Evolutionary conservation across 2,797 vertebrate species (phyloP).

Genomic region (Pipistrellus kuhlii): DNA sequence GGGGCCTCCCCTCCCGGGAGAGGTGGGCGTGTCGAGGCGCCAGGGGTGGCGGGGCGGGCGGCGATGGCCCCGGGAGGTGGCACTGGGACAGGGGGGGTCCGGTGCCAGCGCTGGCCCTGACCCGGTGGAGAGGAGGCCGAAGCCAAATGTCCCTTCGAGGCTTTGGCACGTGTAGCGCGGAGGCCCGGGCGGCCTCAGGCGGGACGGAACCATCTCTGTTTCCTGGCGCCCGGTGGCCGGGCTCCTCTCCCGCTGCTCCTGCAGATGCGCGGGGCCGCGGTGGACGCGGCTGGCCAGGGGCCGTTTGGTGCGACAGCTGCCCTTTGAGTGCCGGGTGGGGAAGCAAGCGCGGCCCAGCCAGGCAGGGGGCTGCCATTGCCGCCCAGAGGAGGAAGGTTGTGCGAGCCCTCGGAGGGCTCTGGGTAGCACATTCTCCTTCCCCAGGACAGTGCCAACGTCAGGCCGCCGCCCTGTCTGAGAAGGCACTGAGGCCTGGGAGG

Average conservation of each 20-base stretch:
- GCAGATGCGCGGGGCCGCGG: background rate
- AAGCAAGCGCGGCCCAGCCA: background rate
- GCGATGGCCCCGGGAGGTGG: constrained; percentile 3
- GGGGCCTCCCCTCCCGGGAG: background rate
- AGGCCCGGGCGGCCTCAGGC: background rate
- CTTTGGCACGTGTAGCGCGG: background rate
- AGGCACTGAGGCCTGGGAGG: background rate
- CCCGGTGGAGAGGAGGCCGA: background rate
- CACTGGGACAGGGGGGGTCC: background rate
- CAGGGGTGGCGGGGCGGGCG: background rate
- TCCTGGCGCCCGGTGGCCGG: background rate
- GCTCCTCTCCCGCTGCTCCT: background rate
- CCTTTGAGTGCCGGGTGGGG: background rate
- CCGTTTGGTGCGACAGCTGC: too few relatives aligned
- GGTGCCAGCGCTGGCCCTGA: background rate
- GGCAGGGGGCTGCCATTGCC: background rate
- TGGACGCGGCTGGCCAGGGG: background rate
- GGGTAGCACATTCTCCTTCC: background rate
- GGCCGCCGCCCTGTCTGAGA: background rate
- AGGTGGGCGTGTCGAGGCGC: background rate
- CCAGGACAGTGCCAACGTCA: background rate
- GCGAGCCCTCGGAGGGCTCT: background rate
- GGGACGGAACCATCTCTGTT: background rate
- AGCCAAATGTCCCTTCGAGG: background rate
- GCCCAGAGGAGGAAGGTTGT: background rate